Evolutionary conservation across 2,888 invertebrate species (phyloP).

Genomic region (Xestoiulus laeticollis): DNA sequence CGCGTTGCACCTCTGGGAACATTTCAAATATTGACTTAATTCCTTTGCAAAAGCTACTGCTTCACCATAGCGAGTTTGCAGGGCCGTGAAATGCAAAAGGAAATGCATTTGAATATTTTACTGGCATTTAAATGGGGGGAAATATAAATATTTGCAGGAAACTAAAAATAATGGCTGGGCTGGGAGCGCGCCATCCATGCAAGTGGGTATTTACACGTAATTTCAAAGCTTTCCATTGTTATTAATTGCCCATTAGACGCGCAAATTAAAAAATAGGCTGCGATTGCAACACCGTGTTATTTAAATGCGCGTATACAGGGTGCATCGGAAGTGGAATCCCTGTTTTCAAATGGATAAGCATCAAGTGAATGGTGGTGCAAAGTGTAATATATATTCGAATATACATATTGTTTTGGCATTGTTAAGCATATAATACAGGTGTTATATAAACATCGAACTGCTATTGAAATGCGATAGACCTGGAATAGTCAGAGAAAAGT

Average conservation of each 20-base stretch:
- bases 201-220: constrained; percentile 16
- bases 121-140: not conserved
- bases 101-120: constrained; percentile 30
- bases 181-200: constrained; percentile 1
- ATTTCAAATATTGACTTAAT: constrained; percentile 33
- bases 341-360: no score
- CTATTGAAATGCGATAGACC: no score
- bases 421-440: no score
- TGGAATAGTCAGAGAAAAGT: no score
- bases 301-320: not conserved
- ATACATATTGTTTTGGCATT: no score
- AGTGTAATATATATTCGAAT: no score
- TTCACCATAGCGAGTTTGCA: not conserved
- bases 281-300: constrained; percentile 11
- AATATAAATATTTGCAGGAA: constrained; percentile 27
- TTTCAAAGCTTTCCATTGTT: not conserved
- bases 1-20: not conserved
- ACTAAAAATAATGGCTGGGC: constrained; percentile 3
- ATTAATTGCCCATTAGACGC: constrained; percentile 20
- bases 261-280: not conserved
- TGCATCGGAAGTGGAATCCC: not conserved
- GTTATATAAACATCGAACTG: no score
- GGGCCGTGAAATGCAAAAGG: not conserved
- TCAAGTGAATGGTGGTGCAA: no score
- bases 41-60: constrained; percentile 4